Conservation (phyloP, 2,888 invertebrate genomes). For the Dilophus febrilis region DNA sequence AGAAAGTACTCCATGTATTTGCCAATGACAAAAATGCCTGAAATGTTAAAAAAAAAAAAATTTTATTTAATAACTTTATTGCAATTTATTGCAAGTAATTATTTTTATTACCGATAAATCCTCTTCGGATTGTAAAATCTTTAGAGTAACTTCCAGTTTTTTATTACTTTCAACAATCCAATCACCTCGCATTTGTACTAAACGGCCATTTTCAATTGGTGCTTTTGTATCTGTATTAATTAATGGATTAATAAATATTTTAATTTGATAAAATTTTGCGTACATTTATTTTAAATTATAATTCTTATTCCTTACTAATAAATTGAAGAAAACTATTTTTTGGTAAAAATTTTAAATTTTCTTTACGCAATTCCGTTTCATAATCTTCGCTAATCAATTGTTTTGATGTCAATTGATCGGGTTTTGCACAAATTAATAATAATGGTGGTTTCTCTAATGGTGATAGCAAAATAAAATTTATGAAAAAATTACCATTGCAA, state of each 20-base stretch:
- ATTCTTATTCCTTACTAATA: slow-evolving; percentile 18
- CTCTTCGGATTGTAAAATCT: slow-evolving; percentile 49
- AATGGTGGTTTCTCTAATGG: slow-evolving; percentile 24
- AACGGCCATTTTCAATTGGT: slow-evolving; percentile 42
- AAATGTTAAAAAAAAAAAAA: slow-evolving; percentile 19
- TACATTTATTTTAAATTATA: neutral
- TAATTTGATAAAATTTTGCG: neutral
- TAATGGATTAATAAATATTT: too few relatives aligned
- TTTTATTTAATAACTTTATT: too few relatives aligned
- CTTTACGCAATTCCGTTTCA: slow-evolving; percentile 23
- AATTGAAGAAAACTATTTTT: slow-evolving; percentile 26
- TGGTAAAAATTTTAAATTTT: slow-evolving; percentile 26
- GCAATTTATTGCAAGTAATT: neutral
- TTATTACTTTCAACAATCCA: slow-evolving; percentile 62
- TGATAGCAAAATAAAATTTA: too few relatives aligned
- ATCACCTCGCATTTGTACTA: slow-evolving; percentile 52
- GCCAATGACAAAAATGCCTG: slow-evolving; percentile 65
- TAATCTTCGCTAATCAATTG: slow-evolving; percentile 25
- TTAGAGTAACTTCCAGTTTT: slow-evolving; percentile 63
- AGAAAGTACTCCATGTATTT: slow-evolving; percentile 61
- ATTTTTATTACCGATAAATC: slow-evolving; percentile 37
- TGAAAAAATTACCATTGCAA: neutral
- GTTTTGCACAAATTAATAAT: slow-evolving; percentile 26
- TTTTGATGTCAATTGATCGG: slow-evolving; percentile 24
- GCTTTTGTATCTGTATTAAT: slow-evolving; percentile 36